phyloP scores from a whole-genome alignment of 2,113 vertebrate genomes.

The Nyctereutes procyonoides region DNA sequence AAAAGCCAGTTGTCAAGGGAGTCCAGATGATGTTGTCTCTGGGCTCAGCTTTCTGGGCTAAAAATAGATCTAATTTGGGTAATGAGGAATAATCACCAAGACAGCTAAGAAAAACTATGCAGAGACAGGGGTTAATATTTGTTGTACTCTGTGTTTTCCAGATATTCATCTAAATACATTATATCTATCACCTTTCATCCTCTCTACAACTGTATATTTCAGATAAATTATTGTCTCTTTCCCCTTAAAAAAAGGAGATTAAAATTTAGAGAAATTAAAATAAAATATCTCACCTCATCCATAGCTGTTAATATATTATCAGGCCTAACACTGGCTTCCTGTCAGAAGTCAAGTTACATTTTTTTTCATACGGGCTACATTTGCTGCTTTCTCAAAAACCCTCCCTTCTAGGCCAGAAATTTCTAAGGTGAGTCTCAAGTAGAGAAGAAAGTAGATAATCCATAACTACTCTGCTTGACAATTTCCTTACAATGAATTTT shows the following conservation, averaged over 20 bases:
- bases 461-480: neutral
- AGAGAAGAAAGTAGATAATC: neutral
- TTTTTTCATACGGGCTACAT: neutral
- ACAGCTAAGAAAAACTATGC: neutral
- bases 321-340: neutral
- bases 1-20: neutral
- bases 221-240: neutral
- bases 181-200: neutral
- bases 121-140: neutral
- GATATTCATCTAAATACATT: neutral
- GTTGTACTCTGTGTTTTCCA: neutral
- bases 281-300: neutral
- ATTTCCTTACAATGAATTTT: neutral
- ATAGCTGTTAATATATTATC: neutral
- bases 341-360: neutral
- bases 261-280: conserved; percentile 17
- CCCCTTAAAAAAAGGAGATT: neutral
- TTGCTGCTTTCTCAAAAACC: neutral
- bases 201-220: neutral
- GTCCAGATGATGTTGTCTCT: neutral
- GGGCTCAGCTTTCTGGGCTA: neutral
- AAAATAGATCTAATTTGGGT: neutral
- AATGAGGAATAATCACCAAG: neutral
- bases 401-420: neutral
- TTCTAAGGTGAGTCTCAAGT: neutral